These are phyloP conservation scores for Xiphophorus hellerii DNA, from an alignment of 2,113 vertebrate species.

Conservation along the genomic window DNA sequence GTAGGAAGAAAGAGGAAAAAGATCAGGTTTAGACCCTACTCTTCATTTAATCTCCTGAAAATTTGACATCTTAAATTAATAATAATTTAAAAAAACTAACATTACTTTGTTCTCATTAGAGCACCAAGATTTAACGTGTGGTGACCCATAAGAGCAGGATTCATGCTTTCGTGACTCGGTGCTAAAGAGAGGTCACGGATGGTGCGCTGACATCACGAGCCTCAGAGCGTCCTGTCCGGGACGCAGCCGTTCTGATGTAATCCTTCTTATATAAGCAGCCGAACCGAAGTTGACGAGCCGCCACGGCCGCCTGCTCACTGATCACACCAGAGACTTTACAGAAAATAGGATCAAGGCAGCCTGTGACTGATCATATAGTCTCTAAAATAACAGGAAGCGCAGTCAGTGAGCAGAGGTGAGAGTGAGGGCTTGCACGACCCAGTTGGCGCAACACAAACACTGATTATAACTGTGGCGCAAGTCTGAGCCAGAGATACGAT, in stretches of 20 bases:
- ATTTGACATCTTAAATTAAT: no score
- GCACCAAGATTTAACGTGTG: neutral
- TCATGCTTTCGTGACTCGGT: neutral
- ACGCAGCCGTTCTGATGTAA: constrained; percentile 65
- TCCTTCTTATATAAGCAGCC: constrained; percentile 71
- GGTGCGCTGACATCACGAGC: constrained; percentile 36
- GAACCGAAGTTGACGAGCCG: constrained; percentile 53
- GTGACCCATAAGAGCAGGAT: neutral
- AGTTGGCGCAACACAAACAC: constrained; percentile 15
- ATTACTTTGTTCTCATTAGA: neutral
- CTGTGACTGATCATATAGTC: constrained; percentile 17
- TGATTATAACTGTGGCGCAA: constrained; percentile 1
- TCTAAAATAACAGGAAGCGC: constrained; percentile 32
- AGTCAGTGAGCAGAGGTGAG: constrained; percentile 1
- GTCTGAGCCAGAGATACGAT: neutral
- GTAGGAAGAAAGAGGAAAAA: constrained; percentile 10
- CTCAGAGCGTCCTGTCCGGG: constrained; percentile 45
- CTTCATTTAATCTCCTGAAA: no score
- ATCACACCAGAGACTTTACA: constrained; percentile 42
- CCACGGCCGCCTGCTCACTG: constrained; percentile 22
- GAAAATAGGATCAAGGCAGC: constrained; percentile 49
- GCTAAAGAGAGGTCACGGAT: constrained; percentile 31
- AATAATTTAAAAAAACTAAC: neutral
- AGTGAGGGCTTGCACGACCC: constrained; percentile 10
- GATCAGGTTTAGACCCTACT: neutral